Conservation (phyloP, 2,797 vertebrate species). For the Myotis planiceps region DNA sequence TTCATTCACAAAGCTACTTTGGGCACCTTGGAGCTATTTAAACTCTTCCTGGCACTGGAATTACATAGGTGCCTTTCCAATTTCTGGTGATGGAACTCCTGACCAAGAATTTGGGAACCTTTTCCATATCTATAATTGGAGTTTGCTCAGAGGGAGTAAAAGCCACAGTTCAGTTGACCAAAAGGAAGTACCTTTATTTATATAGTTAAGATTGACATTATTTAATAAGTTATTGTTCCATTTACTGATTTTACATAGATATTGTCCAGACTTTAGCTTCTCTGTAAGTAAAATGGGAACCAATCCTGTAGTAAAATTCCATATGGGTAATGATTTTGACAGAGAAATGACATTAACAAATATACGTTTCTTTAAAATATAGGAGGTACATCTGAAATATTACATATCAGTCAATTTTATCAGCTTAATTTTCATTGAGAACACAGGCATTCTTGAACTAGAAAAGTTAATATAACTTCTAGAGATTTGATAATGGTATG, state of each 20-base stretch:
- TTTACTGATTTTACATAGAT: not conserved
- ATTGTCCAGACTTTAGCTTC: not conserved
- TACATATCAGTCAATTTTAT: slow-evolving; percentile 59
- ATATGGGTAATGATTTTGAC: not conserved
- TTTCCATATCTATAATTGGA: not conserved
- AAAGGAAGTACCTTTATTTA: not conserved
- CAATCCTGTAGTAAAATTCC: not conserved
- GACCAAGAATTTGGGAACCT: not conserved
- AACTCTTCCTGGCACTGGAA: not conserved
- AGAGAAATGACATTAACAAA: not conserved
- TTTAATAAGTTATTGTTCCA: not conserved
- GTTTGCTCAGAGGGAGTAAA: not conserved
- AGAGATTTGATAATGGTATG: slow-evolving; percentile 58
- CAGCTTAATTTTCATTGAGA: slow-evolving; percentile 68
- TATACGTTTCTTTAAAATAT: slow-evolving; percentile 41
- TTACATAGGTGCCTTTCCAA: not conserved
- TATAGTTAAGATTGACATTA: not conserved
- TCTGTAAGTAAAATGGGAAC: slow-evolving; percentile 21
- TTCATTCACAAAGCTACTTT: not conserved
- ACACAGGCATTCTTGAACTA: slow-evolving; percentile 59
- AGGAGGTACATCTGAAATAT: slow-evolving; percentile 48
- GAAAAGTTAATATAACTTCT: slow-evolving; percentile 70
- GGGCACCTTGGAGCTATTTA: not conserved
- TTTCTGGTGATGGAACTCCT: not conserved
- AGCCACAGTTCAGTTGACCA: not conserved